Base-by-base conservation (phyloP, 2,888 invertebrate genomes). In the Heliconius sara region DNA sequence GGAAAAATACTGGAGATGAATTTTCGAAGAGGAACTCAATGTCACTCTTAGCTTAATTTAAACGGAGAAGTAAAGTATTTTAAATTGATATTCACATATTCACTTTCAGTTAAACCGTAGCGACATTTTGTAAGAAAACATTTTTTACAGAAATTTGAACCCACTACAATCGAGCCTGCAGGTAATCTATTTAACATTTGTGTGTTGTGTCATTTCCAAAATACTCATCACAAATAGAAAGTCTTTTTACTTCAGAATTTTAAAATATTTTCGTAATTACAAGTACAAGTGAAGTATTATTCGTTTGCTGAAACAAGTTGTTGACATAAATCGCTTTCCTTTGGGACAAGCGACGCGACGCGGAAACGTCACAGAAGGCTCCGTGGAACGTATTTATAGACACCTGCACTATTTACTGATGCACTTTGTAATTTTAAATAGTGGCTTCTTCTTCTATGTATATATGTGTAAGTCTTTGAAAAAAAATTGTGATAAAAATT, bases 301-400 rank as follows among this genome's bases (percentile, higher is more conserved):
- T 79, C 79, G 72, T 78, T 78, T 76, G 78, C 80, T 78, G 81
- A 82, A 81, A 87, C 89, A 90, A 91, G 89, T 92, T 91, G 89
- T 91, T 91, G 90, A 89, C 91, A 93, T 93, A 93, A 93, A 93
- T 93, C 91, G 87, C 88, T 85, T 84, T 86, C 89, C 89, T 84
- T 85, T 84, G 87, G 88, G 87, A 87, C 84, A 88, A 88, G 90
- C 87, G 87, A 86, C 84, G 87, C 90, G 91, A 86, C 84, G 87
- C 90, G 91, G 91, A 92, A 90, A 87, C 88, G 86, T 87, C 88
- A 87, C 91, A 90, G 91, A 89, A 89, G 88, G 89, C 89, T 88
- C 91, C 89, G 86, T 86, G 87, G 87, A 85, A 84, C 89, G 92
- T 89, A 92, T 92, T 92, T 93, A 93, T 91, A 89, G 88, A 89